Percentiles rank a stretch among this genome's conserved stretches.
phyloP scores from a whole-genome alignment of 2,888 invertebrate species.

The Abrostola tripartita region DNA sequence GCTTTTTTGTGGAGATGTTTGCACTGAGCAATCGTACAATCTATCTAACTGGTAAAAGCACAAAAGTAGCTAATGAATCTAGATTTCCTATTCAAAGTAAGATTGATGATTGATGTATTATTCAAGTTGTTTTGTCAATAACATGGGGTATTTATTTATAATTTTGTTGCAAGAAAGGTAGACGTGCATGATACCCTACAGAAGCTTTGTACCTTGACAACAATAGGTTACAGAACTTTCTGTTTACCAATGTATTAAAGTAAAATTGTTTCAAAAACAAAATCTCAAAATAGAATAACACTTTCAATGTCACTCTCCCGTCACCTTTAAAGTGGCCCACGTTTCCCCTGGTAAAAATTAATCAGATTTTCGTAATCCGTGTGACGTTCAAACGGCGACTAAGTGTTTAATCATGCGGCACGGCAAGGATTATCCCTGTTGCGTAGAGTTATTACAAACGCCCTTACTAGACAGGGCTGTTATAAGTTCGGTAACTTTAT shows the following conservation, averaged over 20 bases:
- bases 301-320: slow-evolving; percentile 5
- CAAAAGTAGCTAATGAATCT: no score
- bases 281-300: not conserved
- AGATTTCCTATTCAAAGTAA: no score
- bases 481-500: not conserved
- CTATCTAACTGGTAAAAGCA: no score
- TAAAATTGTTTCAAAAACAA: not conserved
- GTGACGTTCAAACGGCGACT: slow-evolving; percentile 27
- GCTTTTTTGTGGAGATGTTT: no score
- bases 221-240: not conserved
- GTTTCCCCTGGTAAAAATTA: slow-evolving; percentile 23
- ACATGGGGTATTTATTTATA: no score
- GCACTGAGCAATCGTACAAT: no score
- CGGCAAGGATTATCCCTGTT: slow-evolving; percentile 34
- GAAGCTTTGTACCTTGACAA: no score
- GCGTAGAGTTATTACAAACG: slow-evolving; percentile 20
- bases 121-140: no score
- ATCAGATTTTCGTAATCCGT: slow-evolving; percentile 35
- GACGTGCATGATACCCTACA: no score
- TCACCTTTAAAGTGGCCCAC: slow-evolving; percentile 26
- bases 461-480: not conserved
- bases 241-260: not conserved
- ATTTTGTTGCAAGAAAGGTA: no score
- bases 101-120: no score
- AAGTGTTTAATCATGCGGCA: slow-evolving; percentile 45